phyloP scores from a whole-genome alignment of 1,140 invertebrate genomes.

The Macrobrachium nipponense region DNA sequence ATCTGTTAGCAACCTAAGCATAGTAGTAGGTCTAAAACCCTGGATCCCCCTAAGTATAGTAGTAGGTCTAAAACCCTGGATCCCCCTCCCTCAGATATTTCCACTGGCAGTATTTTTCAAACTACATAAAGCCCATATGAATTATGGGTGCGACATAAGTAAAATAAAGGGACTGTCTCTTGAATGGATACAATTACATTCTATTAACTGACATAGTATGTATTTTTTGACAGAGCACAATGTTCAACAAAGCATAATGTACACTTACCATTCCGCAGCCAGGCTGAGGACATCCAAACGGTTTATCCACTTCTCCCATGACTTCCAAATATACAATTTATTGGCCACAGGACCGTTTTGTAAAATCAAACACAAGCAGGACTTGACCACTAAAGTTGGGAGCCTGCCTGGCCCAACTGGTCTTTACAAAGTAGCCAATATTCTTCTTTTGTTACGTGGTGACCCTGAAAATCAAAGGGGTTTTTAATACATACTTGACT shows the following conservation, averaged over 20 bases:
- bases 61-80: too few species aligned
- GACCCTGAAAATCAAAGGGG: conserved; percentile 21
- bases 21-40: too few species aligned
- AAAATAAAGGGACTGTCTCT: too few species aligned
- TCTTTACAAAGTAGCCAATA: conserved; percentile 4
- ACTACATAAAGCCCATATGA: too few species aligned
- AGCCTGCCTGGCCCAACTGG: conserved; percentile 42
- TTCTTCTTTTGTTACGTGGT: conserved; percentile 13
- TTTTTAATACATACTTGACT: not conserved
- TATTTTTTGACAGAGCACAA: too few species aligned
- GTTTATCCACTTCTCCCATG: conserved; percentile 52
- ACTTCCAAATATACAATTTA: not conserved
- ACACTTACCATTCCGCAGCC: conserved; percentile 48
- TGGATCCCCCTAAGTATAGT: too few species aligned
- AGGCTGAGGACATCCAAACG: conserved; percentile 51
- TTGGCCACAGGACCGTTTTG: not conserved
- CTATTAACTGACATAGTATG: too few species aligned
- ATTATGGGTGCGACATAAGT: too few species aligned
- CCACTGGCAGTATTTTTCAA: too few species aligned
- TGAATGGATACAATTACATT: too few species aligned
- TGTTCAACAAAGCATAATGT: not conserved
- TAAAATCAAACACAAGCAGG: not conserved
- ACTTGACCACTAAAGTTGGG: conserved; percentile 37
- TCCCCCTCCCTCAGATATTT: too few species aligned
- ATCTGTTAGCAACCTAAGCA: too few species aligned